Percentiles rank a stretch among this genome's conserved stretches.
These are phyloP conservation scores for Eupithecia insigniata DNA, from an alignment of 2,888 invertebrate species.

Conservation along the genomic window DNA sequence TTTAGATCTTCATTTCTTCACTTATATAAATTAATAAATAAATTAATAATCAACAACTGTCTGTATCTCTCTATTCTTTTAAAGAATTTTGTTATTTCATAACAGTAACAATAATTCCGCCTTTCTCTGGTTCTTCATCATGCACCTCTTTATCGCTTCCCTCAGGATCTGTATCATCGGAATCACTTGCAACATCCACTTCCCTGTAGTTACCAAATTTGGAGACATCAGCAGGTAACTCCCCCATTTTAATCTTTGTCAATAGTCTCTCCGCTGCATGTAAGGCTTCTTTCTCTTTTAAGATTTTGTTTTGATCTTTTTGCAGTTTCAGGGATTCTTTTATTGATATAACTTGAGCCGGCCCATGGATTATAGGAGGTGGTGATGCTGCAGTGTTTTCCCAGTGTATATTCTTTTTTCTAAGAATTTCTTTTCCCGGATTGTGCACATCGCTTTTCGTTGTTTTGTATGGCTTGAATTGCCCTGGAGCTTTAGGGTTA, in stretches of 20 bases:
- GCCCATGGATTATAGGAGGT: conserved; percentile 82
- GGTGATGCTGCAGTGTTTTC: conserved; percentile 87
- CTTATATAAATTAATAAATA: not conserved
- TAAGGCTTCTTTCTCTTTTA: conserved; percentile 80
- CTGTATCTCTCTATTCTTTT: not conserved
- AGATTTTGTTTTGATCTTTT: conserved; percentile 74
- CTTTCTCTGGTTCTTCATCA: conserved; percentile 84
- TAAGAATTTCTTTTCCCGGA: conserved; percentile 79
- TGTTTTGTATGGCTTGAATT: conserved; percentile 85
- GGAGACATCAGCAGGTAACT: conserved; percentile 62
- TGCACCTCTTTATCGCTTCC: conserved; percentile 83
- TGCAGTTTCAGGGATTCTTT: conserved; percentile 85
- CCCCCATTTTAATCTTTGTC: conserved; percentile 66
- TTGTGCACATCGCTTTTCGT: conserved; percentile 82
- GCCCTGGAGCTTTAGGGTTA: conserved; percentile 61
- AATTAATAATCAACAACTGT: not conserved
- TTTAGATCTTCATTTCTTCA: not conserved
- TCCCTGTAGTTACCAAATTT: conserved; percentile 71
- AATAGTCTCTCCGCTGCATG: conserved; percentile 84
- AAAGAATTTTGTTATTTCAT: conserved; percentile 60
- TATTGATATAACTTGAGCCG: conserved; percentile 79
- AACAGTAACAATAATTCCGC: conserved; percentile 81
- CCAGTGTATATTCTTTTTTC: conserved; percentile 83
- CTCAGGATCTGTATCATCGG: conserved; percentile 68
- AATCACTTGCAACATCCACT: conserved; percentile 63